Evolutionary conservation across 2,888 invertebrate genomes (phyloP).

Genomic region (Euclidia mi): DNA sequence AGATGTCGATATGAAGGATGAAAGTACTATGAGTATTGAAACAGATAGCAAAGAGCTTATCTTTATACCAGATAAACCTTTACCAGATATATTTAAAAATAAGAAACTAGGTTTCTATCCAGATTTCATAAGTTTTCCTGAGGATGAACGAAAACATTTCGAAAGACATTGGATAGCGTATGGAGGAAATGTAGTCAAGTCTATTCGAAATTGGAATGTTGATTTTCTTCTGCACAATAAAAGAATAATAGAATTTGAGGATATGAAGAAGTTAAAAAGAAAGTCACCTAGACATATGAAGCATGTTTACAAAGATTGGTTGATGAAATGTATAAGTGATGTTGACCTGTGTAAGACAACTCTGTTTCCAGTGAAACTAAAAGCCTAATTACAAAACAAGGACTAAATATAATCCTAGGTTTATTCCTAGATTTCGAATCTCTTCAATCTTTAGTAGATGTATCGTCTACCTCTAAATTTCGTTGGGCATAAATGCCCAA

Average conservation of each 20-base stretch:
- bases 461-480: no score
- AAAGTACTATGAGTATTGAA: conserved; percentile 37
- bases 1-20: conserved; percentile 23
- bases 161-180: conserved; percentile 92
- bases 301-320: conserved; percentile 81
- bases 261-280: conserved; percentile 71
- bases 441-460: no score
- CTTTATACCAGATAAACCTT: conserved; percentile 70
- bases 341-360: conserved; percentile 71
- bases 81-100: conserved; percentile 76
- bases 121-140: conserved; percentile 81
- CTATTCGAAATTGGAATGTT: conserved; percentile 72
- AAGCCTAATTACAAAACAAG: no score
- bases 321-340: conserved; percentile 78
- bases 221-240: conserved; percentile 79
- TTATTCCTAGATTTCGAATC: no score
- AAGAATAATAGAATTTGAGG: conserved; percentile 63
- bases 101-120: conserved; percentile 82
- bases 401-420: no score
- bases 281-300: conserved; percentile 66
- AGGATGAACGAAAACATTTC: conserved; percentile 74
- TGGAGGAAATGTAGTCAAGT: conserved; percentile 86
- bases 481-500: no score
- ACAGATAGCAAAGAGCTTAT: conserved; percentile 41
- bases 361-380: conserved; percentile 72